Conservation (phyloP, 1,140 invertebrate species). For the Drosophila sturtevanti region DNA sequence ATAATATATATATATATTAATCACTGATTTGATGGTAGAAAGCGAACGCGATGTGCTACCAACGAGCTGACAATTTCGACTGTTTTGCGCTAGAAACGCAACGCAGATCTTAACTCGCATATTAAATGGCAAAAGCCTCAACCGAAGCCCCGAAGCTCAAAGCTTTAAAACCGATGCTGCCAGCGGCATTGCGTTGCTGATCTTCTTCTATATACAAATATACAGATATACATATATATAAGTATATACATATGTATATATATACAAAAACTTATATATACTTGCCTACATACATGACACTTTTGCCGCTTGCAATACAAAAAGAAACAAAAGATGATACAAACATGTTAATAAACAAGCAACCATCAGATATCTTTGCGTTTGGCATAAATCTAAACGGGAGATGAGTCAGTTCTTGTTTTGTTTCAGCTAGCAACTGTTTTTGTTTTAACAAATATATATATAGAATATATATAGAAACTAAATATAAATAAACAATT, state of each 20-base stretch:
- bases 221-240: neutral
- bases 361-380: conserved; percentile 11
- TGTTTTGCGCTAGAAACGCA: conserved; percentile 73
- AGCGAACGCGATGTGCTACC: conserved; percentile 66
- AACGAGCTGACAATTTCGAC: conserved; percentile 77
- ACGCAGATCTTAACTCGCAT: conserved; percentile 70
- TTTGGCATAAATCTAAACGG: conserved; percentile 47
- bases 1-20: neutral
- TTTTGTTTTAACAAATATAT: conserved; percentile 36
- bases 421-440: conserved; percentile 39
- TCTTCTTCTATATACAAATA: conserved; percentile 45
- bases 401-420: conserved; percentile 51
- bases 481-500: no score
- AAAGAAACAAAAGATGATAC: conserved; percentile 11
- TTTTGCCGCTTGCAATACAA: conserved; percentile 68
- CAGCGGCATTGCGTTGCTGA: conserved; percentile 40
- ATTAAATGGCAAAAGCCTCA: conserved; percentile 39
- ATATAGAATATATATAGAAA: no score
- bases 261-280: neutral
- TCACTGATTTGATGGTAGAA: neutral
- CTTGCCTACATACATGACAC: neutral
- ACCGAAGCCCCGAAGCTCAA: conserved; percentile 18
- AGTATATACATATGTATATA: neutral
- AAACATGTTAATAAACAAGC: conserved; percentile 72
- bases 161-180: conserved; percentile 30